Evolutionary conservation across 2,888 invertebrate genomes (phyloP).

Genomic region (Abrostola triplasia): DNA sequence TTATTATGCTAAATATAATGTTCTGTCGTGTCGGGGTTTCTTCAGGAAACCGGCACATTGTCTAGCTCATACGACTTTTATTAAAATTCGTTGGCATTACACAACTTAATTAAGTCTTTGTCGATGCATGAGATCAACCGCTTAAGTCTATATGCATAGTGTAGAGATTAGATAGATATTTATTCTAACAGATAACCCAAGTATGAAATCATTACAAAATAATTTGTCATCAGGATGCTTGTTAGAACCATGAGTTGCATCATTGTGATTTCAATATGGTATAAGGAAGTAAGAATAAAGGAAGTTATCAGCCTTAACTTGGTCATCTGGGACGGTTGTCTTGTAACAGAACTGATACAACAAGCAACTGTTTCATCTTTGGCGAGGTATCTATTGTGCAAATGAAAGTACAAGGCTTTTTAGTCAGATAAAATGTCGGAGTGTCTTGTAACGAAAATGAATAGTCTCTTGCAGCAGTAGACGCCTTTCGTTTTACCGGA

Average conservation of each 20-base stretch:
- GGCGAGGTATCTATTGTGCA: slow-evolving; percentile 14
- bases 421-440: slow-evolving; percentile 14
- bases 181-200: slow-evolving; percentile 38
- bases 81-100: slow-evolving; percentile 7
- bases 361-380: slow-evolving; percentile 16
- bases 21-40: neutral
- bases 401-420: slow-evolving; percentile 25
- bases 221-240: slow-evolving; percentile 19
- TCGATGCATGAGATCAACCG: slow-evolving; percentile 19
- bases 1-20: too few species aligned
- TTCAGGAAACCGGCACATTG: neutral
- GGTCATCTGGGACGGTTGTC: slow-evolving; percentile 34
- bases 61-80: slow-evolving; percentile 1
- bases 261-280: slow-evolving; percentile 37
- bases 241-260: slow-evolving; percentile 18
- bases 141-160: slow-evolving; percentile 31
- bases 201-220: slow-evolving; percentile 41
- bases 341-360: slow-evolving; percentile 20
- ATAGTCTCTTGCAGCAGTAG: slow-evolving; percentile 26
- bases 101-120: slow-evolving; percentile 10
- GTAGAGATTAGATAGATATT: slow-evolving; percentile 40
- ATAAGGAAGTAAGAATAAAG: slow-evolving; percentile 29
- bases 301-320: slow-evolving; percentile 31
- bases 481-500: slow-evolving; percentile 63
- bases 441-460: slow-evolving; percentile 37